A percentile compares a stretch with the other conserved stretches of the same genome.
Conservation (phyloP, 2,888 invertebrate species). For the Hedychridium roseum region DNA sequence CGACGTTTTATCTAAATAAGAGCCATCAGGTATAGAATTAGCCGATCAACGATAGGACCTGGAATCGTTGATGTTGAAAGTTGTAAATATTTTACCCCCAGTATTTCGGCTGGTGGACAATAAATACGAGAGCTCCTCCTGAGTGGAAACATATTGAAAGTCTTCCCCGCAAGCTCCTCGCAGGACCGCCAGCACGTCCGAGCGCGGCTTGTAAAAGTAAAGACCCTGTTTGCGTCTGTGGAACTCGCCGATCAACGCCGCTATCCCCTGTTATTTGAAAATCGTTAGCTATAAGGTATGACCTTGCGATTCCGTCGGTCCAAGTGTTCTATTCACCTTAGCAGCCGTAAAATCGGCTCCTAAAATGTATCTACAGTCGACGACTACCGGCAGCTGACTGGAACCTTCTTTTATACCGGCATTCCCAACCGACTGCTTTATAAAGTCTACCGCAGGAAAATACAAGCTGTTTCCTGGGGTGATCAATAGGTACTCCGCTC, state of each 20-base stretch:
- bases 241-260: slow-evolving; percentile 77
- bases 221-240: slow-evolving; percentile 76
- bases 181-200: slow-evolving; percentile 74
- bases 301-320: too few species aligned
- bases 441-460: slow-evolving; percentile 86
- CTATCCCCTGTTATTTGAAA: slow-evolving; percentile 71
- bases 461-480: slow-evolving; percentile 83
- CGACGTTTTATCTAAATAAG: slow-evolving; percentile 53
- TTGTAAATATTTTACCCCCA: background rate
- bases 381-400: slow-evolving; percentile 77
- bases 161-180: slow-evolving; percentile 74
- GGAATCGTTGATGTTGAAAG: background rate
- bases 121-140: slow-evolving; percentile 70
- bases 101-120: slow-evolving; percentile 58
- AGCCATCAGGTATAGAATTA: too few species aligned
- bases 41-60: too few species aligned
- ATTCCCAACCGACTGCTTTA: slow-evolving; percentile 79
- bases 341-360: slow-evolving; percentile 89
- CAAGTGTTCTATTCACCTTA: slow-evolving; percentile 62
- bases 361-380: slow-evolving; percentile 82
- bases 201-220: slow-evolving; percentile 74
- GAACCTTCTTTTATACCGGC: slow-evolving; percentile 76
- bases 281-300: background rate
- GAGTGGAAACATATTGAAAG: slow-evolving; percentile 68
- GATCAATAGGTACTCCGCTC: slow-evolving; percentile 77